Percentiles rank a stretch among this genome's conserved stretches.
phyloP scores from a whole-genome alignment of 2,113 vertebrate species.

The Colaptes auratus region DNA sequence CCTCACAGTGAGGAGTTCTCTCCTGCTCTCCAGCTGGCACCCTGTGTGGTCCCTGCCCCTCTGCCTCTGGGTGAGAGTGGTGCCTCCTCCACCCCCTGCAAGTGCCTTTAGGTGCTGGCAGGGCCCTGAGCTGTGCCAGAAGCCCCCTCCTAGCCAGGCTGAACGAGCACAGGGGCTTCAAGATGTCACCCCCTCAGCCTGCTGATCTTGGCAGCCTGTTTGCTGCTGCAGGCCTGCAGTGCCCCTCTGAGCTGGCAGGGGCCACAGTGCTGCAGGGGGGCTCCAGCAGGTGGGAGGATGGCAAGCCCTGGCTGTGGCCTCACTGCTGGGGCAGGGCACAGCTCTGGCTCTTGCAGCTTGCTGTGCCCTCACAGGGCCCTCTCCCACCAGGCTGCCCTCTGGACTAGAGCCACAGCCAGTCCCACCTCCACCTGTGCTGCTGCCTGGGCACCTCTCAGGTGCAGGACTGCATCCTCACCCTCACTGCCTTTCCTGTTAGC shows the following conservation, averaged over 20 bases:
- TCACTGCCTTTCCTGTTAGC: background rate
- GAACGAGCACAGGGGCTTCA: background rate
- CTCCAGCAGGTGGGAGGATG: background rate
- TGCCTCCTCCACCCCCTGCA: fast-evolving
- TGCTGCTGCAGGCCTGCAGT: too few relatives aligned
- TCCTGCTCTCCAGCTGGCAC: background rate
- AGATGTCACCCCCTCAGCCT: background rate
- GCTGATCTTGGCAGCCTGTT: background rate
- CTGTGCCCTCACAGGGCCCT: background rate
- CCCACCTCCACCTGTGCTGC: background rate
- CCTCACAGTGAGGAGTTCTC: background rate
- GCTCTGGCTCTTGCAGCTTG: background rate
- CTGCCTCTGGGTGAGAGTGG: fast-evolving
- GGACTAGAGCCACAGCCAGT: too few relatives aligned
- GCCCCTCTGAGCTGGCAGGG: background rate
- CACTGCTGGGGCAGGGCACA: too few relatives aligned
- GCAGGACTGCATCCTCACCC: background rate
- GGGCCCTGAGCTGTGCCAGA: background rate
- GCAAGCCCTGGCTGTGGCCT: background rate
- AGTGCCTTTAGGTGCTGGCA: background rate
- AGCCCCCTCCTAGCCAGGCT: background rate
- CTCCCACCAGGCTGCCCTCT: background rate
- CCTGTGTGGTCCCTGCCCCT: background rate
- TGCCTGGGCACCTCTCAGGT: fast-evolving
- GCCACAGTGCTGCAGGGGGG: fast-evolving